Percentiles rank a stretch among this genome's conserved stretches.
phyloP scores from a whole-genome alignment of 1,140 invertebrate species.

The Drosophila ananassae region DNA sequence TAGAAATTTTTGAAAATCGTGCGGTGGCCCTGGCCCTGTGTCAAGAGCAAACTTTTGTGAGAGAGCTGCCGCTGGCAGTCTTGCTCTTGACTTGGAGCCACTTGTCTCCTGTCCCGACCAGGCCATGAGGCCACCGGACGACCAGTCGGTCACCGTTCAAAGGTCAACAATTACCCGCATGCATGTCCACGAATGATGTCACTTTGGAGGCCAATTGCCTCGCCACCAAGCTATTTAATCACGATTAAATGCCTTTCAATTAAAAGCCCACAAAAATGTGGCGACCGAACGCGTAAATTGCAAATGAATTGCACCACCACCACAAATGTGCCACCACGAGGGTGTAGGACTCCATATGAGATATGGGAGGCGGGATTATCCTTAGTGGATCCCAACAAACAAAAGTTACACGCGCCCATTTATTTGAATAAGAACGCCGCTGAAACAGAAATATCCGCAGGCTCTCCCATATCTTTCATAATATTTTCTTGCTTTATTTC shows the following conservation, averaged over 20 bases:
- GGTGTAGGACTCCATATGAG: background rate
- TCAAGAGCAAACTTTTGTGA: constrained; percentile 56
- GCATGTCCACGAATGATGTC: background rate
- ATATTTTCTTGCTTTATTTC: constrained; percentile 15
- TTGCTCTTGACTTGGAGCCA: constrained; percentile 60
- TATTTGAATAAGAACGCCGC: constrained; percentile 42
- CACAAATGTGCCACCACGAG: no score
- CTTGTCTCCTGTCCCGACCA: constrained; percentile 22
- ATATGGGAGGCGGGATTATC: constrained; percentile 10
- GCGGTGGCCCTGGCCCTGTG: constrained; percentile 63
- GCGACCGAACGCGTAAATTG: constrained; percentile 9
- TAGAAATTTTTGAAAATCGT: constrained; percentile 44
- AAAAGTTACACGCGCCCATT: constrained; percentile 36
- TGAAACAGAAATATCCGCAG: constrained; percentile 14
- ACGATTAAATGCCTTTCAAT: constrained; percentile 34
- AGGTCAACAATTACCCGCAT: constrained; percentile 41
- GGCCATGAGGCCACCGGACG: background rate
- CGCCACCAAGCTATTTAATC: constrained; percentile 24
- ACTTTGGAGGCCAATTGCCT: constrained; percentile 21
- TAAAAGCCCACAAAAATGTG: constrained; percentile 14
- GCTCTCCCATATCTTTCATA: constrained; percentile 18
- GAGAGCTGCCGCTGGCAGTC: constrained; percentile 46
- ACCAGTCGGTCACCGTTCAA: constrained; percentile 12
- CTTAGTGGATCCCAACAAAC: background rate
- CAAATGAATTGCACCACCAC: no score